These are phyloP conservation scores for Otocyon megalotis DNA, from an alignment of 2,113 vertebrate species.

Conservation along the genomic window DNA sequence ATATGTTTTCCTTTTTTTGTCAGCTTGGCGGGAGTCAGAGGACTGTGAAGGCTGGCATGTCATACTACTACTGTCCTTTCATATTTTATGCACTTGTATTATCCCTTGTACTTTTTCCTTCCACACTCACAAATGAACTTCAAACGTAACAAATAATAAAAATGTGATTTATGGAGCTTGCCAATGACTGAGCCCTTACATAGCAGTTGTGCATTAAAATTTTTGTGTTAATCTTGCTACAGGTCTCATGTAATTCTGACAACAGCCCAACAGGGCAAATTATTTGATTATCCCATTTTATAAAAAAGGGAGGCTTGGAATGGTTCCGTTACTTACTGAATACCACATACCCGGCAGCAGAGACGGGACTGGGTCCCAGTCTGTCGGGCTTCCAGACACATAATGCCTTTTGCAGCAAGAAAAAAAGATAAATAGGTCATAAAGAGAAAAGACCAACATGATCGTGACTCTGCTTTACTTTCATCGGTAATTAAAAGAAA, in stretches of 20 bases:
- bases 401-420: not conserved
- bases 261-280: not conserved
- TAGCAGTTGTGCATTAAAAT: not conserved
- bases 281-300: not conserved
- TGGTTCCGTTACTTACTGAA: not conserved
- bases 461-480: not conserved
- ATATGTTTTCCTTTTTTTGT: not conserved
- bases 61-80: not conserved
- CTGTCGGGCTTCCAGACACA: not conserved
- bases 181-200: not conserved
- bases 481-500: not conserved
- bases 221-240: not conserved
- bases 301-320: not conserved
- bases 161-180: not conserved
- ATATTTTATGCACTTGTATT: not conserved
- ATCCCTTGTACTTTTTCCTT: not conserved
- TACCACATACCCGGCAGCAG: not conserved
- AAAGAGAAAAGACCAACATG: not conserved
- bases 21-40: not conserved
- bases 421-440: constrained; percentile 13
- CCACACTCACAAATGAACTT: not conserved
- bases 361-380: not conserved
- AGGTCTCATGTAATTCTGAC: not conserved
- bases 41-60: not conserved
- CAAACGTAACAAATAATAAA: not conserved